Conservation (phyloP, 2,113 vertebrate species). For the Campylomormyrus numenius region DNA sequence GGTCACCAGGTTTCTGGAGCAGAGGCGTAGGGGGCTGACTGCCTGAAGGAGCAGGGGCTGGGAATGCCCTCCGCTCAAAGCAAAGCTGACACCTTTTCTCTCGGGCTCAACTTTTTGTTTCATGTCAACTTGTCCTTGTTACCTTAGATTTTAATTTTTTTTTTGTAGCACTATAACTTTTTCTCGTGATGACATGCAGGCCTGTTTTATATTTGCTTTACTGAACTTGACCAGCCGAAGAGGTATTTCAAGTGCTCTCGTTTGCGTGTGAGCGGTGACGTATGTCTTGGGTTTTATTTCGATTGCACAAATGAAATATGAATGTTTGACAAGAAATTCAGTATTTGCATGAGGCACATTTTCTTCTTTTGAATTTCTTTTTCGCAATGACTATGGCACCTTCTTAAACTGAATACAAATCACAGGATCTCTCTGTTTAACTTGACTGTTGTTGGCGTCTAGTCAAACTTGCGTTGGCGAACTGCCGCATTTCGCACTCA, state of each 20-base stretch:
- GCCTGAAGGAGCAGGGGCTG: neutral
- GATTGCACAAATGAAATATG: conserved; percentile 79
- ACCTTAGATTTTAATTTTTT: conserved; percentile 60
- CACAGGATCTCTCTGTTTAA: conserved; percentile 24
- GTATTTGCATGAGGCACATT: conserved; percentile 60
- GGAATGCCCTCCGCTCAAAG: conserved; percentile 60
- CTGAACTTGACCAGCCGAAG: conserved; percentile 72
- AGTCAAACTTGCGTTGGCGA: conserved; percentile 16
- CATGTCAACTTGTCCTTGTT: conserved; percentile 50
- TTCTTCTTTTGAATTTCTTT: conserved; percentile 51
- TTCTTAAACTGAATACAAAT: conserved; percentile 53
- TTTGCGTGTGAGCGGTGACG: conserved; percentile 71
- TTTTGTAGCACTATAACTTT: conserved; percentile 73
- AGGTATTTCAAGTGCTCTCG: conserved; percentile 70
- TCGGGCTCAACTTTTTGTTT: conserved; percentile 53
- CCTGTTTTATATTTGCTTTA: conserved; percentile 62
- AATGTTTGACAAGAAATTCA: conserved; percentile 73
- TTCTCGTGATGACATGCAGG: conserved; percentile 51
- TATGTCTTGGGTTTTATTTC: conserved; percentile 53
- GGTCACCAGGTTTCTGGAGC: neutral
- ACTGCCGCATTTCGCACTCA: conserved; percentile 16
- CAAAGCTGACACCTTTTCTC: conserved; percentile 71
- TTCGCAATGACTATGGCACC: conserved; percentile 57
- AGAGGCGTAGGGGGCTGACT: neutral
- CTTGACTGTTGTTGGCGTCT: conserved; percentile 25